These are phyloP conservation scores for Amphiprion clarkii DNA, from an alignment of 2,797 vertebrate species.

Conservation along the genomic window DNA sequence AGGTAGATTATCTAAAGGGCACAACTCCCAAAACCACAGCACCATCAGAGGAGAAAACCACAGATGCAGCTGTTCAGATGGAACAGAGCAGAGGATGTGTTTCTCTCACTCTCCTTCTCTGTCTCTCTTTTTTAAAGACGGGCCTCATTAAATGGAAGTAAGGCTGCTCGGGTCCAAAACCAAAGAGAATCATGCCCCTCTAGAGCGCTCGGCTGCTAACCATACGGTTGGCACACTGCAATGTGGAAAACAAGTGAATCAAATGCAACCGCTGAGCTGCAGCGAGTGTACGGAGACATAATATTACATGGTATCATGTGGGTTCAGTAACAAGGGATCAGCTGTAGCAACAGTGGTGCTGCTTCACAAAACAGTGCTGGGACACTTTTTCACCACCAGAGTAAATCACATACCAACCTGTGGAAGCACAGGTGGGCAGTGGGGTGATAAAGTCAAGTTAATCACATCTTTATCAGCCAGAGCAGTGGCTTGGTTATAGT, in stretches of 20 bases:
- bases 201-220: constrained; percentile 69
- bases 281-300: constrained; percentile 55
- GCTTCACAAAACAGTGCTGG: constrained; percentile 45
- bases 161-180: constrained; percentile 68
- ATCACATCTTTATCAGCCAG: not conserved
- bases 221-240: constrained; percentile 56
- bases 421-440: not conserved
- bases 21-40: constrained; percentile 74
- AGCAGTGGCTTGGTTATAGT: not conserved
- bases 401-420: constrained; percentile 8
- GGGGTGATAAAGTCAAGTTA: not conserved
- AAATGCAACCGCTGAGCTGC: constrained; percentile 61
- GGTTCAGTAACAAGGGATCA: constrained; percentile 58
- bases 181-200: constrained; percentile 72
- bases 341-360: constrained; percentile 58
- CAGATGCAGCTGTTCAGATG: constrained; percentile 81
- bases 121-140: constrained; percentile 51
- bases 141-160: constrained; percentile 77
- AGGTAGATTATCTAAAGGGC: constrained; percentile 74
- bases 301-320: constrained; percentile 60
- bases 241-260: constrained; percentile 78
- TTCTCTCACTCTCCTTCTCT: constrained; percentile 66
- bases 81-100: constrained; percentile 67
- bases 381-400: constrained; percentile 15
- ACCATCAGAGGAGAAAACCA: constrained; percentile 75